phyloP scores from a whole-genome alignment of 1,140 invertebrate genomes.

The Proctacanthus coquilletti region DNA sequence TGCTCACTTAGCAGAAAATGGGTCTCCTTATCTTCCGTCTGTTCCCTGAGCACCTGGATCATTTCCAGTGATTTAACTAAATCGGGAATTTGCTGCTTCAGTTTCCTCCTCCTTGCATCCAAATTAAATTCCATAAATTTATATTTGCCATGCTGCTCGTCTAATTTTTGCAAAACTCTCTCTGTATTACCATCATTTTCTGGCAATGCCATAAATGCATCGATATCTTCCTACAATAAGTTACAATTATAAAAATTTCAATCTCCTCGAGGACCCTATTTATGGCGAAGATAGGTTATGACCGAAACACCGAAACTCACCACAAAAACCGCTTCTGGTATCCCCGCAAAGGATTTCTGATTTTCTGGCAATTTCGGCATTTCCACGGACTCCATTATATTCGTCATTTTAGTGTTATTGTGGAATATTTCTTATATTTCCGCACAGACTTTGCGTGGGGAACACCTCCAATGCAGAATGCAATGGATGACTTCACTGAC shows the following conservation, averaged over 20 bases:
- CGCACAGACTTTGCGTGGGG: too few species aligned
- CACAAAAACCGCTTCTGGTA: conserved; percentile 66
- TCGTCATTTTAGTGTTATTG: conserved; percentile 27
- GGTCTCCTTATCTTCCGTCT: conserved; percentile 71
- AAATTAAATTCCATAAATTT: conserved; percentile 94
- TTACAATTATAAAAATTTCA: conserved; percentile 6
- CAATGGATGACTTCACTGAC: too few species aligned
- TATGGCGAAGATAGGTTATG: neutral
- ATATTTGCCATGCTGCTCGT: conserved; percentile 89
- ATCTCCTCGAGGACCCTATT: neutral
- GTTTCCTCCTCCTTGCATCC: conserved; percentile 60
- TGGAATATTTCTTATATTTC: too few species aligned
- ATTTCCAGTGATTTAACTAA: conserved; percentile 82
- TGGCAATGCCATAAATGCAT: conserved; percentile 70
- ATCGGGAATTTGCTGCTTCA: conserved; percentile 85
- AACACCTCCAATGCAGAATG: too few species aligned
- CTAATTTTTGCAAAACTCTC: conserved; percentile 65
- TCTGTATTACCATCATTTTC: conserved; percentile 70
- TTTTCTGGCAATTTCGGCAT: conserved; percentile 34
- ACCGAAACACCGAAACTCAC: too few species aligned
- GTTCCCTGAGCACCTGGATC: conserved; percentile 72
- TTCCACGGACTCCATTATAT: conserved; percentile 26
- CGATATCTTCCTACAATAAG: conserved; percentile 79
- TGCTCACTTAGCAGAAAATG: conserved; percentile 91
- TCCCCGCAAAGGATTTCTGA: conserved; percentile 59